These are phyloP conservation scores for Agonopterix alstromeriana DNA, from an alignment of 2,888 invertebrate species.

Conservation along the genomic window DNA sequence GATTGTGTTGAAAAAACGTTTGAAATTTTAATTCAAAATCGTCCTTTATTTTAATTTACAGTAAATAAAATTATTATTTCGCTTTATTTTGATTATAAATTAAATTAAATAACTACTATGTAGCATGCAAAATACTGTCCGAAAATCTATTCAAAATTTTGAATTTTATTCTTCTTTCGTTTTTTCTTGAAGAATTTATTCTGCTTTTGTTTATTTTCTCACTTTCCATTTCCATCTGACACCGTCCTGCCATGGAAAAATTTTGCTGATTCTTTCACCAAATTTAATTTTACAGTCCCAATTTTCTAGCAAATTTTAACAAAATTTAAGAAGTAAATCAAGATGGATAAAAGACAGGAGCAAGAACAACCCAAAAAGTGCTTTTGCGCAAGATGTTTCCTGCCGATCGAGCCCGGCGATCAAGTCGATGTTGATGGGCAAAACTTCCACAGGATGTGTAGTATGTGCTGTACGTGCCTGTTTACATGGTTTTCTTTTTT, in stretches of 20 bases:
- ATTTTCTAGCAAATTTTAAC: slow-evolving; percentile 12
- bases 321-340: slow-evolving; percentile 16
- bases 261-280: slow-evolving; percentile 35
- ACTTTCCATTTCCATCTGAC: slow-evolving; percentile 34
- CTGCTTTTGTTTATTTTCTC: slow-evolving; percentile 29
- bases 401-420: slow-evolving; percentile 48
- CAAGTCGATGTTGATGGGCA: slow-evolving; percentile 58
- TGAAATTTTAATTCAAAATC: too few relatives aligned
- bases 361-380: slow-evolving; percentile 51
- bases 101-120: too few relatives aligned
- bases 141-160: slow-evolving; percentile 6
- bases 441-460: slow-evolving; percentile 55
- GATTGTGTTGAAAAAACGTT: background rate
- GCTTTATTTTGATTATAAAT: too few relatives aligned
- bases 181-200: slow-evolving; percentile 15
- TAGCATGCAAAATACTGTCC: slow-evolving; percentile 2
- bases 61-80: too few relatives aligned
- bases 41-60: too few relatives aligned
- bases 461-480: slow-evolving; percentile 60
- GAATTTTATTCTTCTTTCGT: slow-evolving; percentile 18
- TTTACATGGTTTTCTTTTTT: background rate
- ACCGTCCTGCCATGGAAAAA: slow-evolving; percentile 36
- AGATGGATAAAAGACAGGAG: slow-evolving; percentile 6
- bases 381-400: slow-evolving; percentile 62
- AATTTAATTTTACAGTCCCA: slow-evolving; percentile 10